Percentiles rank a stretch among this genome's conserved stretches.
phyloP scores from a whole-genome alignment of 2,888 invertebrate genomes.

The Abscondita cerata region DNA sequence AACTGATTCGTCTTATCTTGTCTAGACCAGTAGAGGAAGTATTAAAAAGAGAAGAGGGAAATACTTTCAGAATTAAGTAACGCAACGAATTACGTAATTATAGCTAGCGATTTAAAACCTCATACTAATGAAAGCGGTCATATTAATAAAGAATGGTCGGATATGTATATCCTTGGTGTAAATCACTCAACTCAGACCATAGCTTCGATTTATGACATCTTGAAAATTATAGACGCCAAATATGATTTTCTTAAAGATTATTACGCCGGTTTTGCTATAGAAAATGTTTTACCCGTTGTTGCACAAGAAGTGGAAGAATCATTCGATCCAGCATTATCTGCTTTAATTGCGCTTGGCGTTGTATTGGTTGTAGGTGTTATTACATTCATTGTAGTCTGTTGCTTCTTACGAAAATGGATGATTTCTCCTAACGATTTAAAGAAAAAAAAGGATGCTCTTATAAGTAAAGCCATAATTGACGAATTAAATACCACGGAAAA shows the following conservation, averaged over 20 bases:
- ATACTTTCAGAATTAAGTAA: constrained; percentile 76
- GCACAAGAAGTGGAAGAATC: constrained; percentile 72
- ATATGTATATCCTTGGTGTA: constrained; percentile 84
- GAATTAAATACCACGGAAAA: constrained; percentile 90
- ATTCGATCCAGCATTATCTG: constrained; percentile 86
- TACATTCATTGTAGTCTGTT: constrained; percentile 86
- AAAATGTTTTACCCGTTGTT: constrained; percentile 76
- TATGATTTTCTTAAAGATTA: constrained; percentile 85
- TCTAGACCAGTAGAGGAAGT: constrained; percentile 83
- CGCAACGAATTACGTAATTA: constrained; percentile 78
- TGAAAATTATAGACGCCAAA: constrained; percentile 83
- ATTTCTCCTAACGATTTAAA: constrained; percentile 82
- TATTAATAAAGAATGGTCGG: constrained; percentile 79
- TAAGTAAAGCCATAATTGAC: constrained; percentile 82
- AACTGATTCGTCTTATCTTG: constrained; percentile 83
- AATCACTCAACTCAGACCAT: constrained; percentile 77
- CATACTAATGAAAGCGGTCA: constrained; percentile 71
- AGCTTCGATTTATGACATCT: constrained; percentile 76
- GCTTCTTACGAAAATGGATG: constrained; percentile 88
- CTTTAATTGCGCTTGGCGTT: constrained; percentile 83
- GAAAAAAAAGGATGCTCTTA: constrained; percentile 82
- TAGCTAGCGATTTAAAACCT: constrained; percentile 79
- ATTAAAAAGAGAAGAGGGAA: constrained; percentile 70
- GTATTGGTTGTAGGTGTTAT: constrained; percentile 86
- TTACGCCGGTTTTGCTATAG: constrained; percentile 76